phyloP scores from a whole-genome alignment of 2,888 invertebrate genomes.

The Drosophila anomelani region DNA sequence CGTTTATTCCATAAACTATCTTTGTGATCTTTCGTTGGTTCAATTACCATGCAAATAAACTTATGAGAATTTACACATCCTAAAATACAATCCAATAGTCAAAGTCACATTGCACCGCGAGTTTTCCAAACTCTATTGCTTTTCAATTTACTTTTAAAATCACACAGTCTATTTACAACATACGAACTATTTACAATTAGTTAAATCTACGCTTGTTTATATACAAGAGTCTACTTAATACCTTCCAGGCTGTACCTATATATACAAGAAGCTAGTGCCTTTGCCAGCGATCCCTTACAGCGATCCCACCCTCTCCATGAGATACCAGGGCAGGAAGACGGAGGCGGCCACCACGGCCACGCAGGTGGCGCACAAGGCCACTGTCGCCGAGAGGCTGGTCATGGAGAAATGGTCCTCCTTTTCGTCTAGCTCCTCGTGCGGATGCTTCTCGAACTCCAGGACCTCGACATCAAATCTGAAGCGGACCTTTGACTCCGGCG shows the following conservation, averaged over 20 bases:
- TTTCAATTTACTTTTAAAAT: constrained; percentile 2
- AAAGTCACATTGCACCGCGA: constrained; percentile 33
- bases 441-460: constrained; percentile 84
- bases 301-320: constrained; percentile 79
- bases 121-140: constrained; percentile 27
- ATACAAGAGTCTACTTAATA: constrained; percentile 70
- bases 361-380: constrained; percentile 83
- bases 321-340: constrained; percentile 84
- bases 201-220: constrained; percentile 58
- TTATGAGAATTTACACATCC: constrained; percentile 26
- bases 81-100: constrained; percentile 48
- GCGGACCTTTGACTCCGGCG: constrained; percentile 84
- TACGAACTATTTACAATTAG: constrained; percentile 58
- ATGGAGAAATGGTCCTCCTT: constrained; percentile 68
- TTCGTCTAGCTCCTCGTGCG: constrained; percentile 82
- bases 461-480: constrained; percentile 85
- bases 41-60: constrained; percentile 24
- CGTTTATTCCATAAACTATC: constrained; percentile 53
- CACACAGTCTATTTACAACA: constrained; percentile 40
- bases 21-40: constrained; percentile 48
- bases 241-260: constrained; percentile 55
- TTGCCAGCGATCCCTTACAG: constrained; percentile 29
- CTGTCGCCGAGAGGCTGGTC: constrained; percentile 77
- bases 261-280: constrained; percentile 16
- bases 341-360: constrained; percentile 83